Base-by-base conservation (phyloP, 1,140 invertebrate genomes). In the Oreohelix idahoensis region DNA sequence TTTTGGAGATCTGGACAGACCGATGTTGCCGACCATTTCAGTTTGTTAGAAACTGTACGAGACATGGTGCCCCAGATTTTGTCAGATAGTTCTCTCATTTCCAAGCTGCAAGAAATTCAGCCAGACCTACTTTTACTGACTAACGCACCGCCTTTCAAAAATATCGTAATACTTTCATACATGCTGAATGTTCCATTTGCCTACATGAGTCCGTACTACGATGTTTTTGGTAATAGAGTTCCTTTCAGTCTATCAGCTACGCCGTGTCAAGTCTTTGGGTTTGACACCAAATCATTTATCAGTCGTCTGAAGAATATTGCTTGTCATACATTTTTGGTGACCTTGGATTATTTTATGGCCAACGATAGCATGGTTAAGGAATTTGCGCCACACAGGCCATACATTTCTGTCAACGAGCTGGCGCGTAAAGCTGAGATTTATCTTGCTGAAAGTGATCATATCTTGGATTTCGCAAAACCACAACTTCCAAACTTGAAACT, bases 391-490 rank as follows among this genome's bases (percentile, higher is more conserved):
- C 77, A 84, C 39, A 81, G 69, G 63, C 81, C 84, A 0, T 36
- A 81, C 11, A 75, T 83, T 1, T 49, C 53, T 23, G 49, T 85
- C 10, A 58, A 81, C 8, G 45, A 81, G 38, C n/a, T 85, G 1
- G 58, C 70, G n/a, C 42, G 36, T 5, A 80, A 83, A 63, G 80
- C 84, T 26, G 73, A 83, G 35, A 71, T 88, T 26, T 80, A 82
- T 66, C 38, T 89, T 15, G 17, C 84, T 26, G 85, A 88, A n/a
- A 38, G 39, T 13, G 87, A 88, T 73, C 38, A 84, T n/a, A 38
- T 86, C 10, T 36, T 88, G 17, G 84, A 87, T 49, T 86, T 81
- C 42, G 66, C 85, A 0, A 75, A 53, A n/a, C 85, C 88, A 15
- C 20, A 70, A 35, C 58, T 88, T 17, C 86, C 87, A 20, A 85